A percentile compares a stretch with the other conserved stretches of the same genome.
These are phyloP conservation scores for Lycophotia porphyrea DNA, from an alignment of 2,888 invertebrate genomes.

Conservation along the genomic window DNA sequence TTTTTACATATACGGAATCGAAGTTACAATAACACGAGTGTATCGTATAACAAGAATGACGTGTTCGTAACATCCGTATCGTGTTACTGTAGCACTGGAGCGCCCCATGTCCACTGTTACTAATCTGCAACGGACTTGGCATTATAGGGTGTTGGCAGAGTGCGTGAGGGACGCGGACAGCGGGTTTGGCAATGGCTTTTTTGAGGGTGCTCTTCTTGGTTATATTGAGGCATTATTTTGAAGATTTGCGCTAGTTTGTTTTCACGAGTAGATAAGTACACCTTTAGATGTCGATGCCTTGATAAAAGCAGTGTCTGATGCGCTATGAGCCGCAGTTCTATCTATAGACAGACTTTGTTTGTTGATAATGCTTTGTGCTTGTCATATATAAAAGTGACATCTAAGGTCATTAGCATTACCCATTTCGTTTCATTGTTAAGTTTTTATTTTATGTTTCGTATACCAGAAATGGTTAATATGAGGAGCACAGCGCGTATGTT, in stretches of 20 bases:
- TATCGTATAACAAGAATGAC: conserved; percentile 49
- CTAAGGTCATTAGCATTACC: not conserved
- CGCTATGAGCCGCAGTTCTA: not conserved
- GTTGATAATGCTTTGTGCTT: not conserved
- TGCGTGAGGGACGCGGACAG: conserved; percentile 8
- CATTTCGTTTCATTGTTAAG: no score
- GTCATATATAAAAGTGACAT: not conserved
- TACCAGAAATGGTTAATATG: no score
- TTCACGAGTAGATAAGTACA: not conserved
- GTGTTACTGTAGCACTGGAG: conserved; percentile 41
- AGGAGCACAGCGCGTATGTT: not conserved
- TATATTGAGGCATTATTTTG: not conserved
- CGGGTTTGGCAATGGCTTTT: not conserved
- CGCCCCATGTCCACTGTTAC: conserved; percentile 31
- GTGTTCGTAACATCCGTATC: conserved; percentile 51
- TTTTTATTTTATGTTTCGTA: no score
- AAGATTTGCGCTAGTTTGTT: not conserved
- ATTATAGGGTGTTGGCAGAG: conserved; percentile 5
- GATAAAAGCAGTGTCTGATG: not conserved
- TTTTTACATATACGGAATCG: conserved; percentile 37
- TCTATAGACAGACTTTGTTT: not conserved
- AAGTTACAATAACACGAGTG: conserved; percentile 11
- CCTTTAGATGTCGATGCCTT: not conserved
- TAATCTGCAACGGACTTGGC: conserved; percentile 51
- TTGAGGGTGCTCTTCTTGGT: not conserved